phyloP scores from a whole-genome alignment of 2,888 invertebrate species.

The Argyra leucocephala region DNA sequence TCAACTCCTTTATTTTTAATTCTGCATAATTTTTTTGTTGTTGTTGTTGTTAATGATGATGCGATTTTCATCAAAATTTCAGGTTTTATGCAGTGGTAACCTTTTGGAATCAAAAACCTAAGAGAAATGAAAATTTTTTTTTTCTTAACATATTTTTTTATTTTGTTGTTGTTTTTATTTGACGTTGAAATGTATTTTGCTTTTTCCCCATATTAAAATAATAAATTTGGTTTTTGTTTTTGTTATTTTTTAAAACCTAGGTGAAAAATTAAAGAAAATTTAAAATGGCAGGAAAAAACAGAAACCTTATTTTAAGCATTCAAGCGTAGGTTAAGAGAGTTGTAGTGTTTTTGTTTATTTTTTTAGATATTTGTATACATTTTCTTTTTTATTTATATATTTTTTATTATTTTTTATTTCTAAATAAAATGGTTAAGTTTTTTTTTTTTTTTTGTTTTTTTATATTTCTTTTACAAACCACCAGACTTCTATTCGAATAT shows the following conservation, averaged over 20 bases:
- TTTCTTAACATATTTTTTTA: neutral
- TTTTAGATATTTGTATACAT: neutral
- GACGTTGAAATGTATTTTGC: neutral
- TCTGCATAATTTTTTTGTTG: neutral
- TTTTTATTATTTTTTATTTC: neutral
- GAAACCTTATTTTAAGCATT: constrained; percentile 1
- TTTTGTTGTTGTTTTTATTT: neutral
- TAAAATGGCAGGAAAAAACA: neutral
- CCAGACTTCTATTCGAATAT: neutral
- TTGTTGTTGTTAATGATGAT: neutral
- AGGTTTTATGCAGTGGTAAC: constrained; percentile 3
- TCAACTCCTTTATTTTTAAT: neutral
- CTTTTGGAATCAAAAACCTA: constrained; percentile 1
- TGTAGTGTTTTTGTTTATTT: neutral
- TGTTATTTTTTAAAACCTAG: no score
- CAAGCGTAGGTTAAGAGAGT: constrained; percentile 3
- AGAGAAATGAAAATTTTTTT: neutral
- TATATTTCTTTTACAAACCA: neutral
- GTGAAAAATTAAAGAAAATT: neutral
- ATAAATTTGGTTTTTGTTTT: no score
- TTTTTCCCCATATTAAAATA: neutral
- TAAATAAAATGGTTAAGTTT: neutral
- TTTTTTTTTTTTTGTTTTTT: neutral
- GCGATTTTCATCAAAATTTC: neutral
- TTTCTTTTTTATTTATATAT: neutral